These are phyloP conservation scores for Galagoides demidoff DNA, from an alignment of 2,797 vertebrate species.

Conservation along the genomic window DNA sequence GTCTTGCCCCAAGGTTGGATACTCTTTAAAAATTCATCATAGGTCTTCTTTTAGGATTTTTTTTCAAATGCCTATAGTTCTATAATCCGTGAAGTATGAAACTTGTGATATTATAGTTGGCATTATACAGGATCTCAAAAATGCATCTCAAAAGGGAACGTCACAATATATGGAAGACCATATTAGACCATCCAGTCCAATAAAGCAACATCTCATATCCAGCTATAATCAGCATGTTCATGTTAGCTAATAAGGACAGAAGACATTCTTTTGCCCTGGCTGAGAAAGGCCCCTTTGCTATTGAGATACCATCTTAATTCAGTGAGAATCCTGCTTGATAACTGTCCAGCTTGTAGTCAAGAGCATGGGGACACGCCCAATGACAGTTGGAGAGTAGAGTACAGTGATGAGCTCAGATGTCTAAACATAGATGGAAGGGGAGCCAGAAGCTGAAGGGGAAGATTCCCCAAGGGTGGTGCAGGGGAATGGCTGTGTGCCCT, in stretches of 20 bases:
- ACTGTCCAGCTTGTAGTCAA: background rate
- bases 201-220: background rate
- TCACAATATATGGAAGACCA: background rate
- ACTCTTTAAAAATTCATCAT: background rate
- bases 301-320: constrained; percentile 26
- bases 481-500: background rate
- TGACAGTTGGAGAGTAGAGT: background rate
- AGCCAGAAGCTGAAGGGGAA: background rate
- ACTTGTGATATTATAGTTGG: background rate
- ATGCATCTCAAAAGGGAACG: background rate
- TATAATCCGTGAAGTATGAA: background rate
- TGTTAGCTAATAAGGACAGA: constrained; percentile 26
- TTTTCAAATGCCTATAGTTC: background rate
- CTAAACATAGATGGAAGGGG: constrained; percentile 41
- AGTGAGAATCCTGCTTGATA: background rate
- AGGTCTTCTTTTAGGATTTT: background rate
- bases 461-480: background rate
- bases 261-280: background rate
- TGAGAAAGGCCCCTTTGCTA: background rate
- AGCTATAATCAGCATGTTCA: background rate
- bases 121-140: background rate
- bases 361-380: constrained; percentile 24
- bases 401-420: constrained; percentile 29
- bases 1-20: background rate
- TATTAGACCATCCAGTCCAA: background rate